These are phyloP conservation scores for Leptatherina wallacei DNA, from an alignment of 2,797 vertebrate genomes.

Conservation along the genomic window DNA sequence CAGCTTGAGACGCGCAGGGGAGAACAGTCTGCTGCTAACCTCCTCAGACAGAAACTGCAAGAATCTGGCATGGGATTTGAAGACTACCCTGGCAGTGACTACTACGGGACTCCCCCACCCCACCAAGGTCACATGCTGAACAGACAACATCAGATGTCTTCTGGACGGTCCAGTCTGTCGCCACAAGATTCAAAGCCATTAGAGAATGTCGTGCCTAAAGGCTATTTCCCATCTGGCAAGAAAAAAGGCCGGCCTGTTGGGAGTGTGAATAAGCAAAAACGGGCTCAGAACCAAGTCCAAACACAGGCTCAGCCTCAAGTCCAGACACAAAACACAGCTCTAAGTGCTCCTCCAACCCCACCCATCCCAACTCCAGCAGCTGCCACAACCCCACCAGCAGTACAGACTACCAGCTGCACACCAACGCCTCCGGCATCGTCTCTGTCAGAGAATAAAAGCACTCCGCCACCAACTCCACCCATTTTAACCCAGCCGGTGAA, in stretches of 20 bases:
- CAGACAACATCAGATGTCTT: conserved; percentile 79
- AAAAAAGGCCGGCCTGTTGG: conserved; percentile 97
- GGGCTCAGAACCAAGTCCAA: conserved; percentile 83
- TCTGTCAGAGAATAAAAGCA: conserved; percentile 52
- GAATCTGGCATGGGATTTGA: conserved; percentile 84
- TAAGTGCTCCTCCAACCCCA: conserved; percentile 48
- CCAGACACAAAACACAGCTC: conserved; percentile 53
- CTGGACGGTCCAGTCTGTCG: conserved; percentile 74
- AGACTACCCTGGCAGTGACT: conserved; percentile 83
- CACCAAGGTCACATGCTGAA: conserved; percentile 81
- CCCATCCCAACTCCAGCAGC: conserved; percentile 63
- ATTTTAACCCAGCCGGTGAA: conserved; percentile 77
- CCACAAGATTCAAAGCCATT: conserved; percentile 76
- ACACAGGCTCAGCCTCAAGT: conserved; percentile 60
- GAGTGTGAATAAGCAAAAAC: conserved; percentile 98
- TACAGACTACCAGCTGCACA: conserved; percentile 41
- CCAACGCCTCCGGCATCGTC: conserved; percentile 38
- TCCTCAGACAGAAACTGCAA: conserved; percentile 84
- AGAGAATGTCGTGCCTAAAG: conserved; percentile 89
- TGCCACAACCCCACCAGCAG: conserved; percentile 41
- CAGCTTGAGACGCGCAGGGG: conserved; percentile 84
- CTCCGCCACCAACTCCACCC: conserved; percentile 64
- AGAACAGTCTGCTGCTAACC: conserved; percentile 83
- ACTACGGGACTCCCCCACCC: conserved; percentile 76
- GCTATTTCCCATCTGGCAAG: conserved; percentile 98